phyloP scores from a whole-genome alignment of 1,140 invertebrate genomes.

The Lerema accius region DNA sequence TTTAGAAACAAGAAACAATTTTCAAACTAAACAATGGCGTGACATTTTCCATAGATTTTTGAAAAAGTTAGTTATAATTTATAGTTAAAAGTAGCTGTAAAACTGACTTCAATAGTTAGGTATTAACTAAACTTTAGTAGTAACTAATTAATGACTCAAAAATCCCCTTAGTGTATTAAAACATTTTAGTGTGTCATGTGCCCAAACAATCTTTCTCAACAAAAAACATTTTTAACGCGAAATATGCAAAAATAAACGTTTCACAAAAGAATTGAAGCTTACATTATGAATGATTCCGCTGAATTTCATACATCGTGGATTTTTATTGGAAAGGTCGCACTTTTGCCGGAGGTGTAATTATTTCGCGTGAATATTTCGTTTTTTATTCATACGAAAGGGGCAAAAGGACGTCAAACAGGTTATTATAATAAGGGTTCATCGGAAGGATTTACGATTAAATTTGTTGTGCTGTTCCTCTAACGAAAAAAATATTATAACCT shows the following conservation, averaged over 20 bases:
- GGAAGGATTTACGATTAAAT: too few relatives aligned
- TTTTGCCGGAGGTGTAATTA: constrained; percentile 34
- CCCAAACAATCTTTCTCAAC: constrained; percentile 2
- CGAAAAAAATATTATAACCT: too few relatives aligned
- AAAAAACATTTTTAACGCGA: constrained; percentile 43
- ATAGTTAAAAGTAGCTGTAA: too few relatives aligned
- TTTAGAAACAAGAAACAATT: constrained; percentile 53
- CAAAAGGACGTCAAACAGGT: background rate
- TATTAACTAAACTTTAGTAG: too few relatives aligned
- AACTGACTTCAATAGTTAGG: too few relatives aligned
- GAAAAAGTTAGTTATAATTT: too few relatives aligned
- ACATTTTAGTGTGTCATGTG: too few relatives aligned
- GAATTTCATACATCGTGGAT: constrained; percentile 66
- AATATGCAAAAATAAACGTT: constrained; percentile 66
- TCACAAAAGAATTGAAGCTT: constrained; percentile 68
- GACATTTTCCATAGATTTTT: too few relatives aligned
- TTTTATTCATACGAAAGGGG: background rate
- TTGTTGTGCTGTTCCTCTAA: too few relatives aligned
- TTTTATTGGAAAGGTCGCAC: constrained; percentile 68
- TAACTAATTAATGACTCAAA: too few relatives aligned
- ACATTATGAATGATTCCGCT: constrained; percentile 70
- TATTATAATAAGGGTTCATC: too few relatives aligned
- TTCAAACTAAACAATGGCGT: constrained; percentile 49
- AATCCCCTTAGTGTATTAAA: too few relatives aligned
- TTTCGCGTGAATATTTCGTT: background rate